phyloP scores from a whole-genome alignment of 1,140 invertebrate genomes.

The Euura saliciscinereae region DNA sequence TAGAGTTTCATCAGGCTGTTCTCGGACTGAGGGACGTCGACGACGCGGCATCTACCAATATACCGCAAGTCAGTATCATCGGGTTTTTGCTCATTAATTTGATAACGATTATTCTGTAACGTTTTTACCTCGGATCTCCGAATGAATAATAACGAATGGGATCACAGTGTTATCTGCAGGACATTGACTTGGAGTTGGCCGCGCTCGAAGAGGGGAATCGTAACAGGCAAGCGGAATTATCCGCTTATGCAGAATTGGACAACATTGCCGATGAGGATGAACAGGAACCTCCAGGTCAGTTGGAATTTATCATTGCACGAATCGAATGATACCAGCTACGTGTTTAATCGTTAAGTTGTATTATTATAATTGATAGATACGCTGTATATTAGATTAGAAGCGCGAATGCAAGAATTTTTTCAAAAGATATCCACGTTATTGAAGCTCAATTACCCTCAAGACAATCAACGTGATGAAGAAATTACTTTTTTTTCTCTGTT shows the following conservation, averaged over 20 bases:
- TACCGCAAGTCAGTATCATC: conserved; percentile 60
- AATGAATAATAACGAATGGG: neutral
- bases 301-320: conserved; percentile 11
- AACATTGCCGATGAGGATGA: conserved; percentile 62
- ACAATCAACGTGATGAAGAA: too few relatives aligned
- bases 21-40: conserved; percentile 68
- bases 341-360: neutral
- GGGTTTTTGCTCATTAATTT: neutral
- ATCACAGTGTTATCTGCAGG: conserved; percentile 55
- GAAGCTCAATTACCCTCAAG: too few relatives aligned
- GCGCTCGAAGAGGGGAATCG: conserved; percentile 56
- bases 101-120: neutral
- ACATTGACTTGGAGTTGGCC: conserved; percentile 57
- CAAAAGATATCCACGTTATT: neutral
- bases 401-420: neutral
- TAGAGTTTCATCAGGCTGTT: conserved; percentile 90
- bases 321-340: conserved; percentile 2
- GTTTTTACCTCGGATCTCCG: neutral
- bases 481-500: too few relatives aligned
- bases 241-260: conserved; percentile 62
- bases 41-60: conserved; percentile 67
- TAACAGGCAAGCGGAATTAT: conserved; percentile 54
- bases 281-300: conserved; percentile 59
- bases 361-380: neutral
- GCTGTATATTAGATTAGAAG: neutral